Evolutionary conservation across 2,113 vertebrate genomes (phyloP), one percentile per base, ranked within the genome.

Genomic region (Hippocampus mohnikei): DNA sequence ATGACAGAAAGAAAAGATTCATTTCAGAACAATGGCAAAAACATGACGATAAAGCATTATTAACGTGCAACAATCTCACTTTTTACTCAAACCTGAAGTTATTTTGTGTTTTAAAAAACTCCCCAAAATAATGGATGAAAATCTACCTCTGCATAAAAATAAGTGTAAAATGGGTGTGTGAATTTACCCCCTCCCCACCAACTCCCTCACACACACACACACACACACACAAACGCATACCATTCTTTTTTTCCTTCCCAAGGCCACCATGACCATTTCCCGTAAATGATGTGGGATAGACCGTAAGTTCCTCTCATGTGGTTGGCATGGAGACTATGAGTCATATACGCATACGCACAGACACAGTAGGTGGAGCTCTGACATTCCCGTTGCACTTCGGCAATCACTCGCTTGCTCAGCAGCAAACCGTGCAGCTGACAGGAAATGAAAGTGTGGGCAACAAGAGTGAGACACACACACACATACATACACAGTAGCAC

Each of bases 241-340:
- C 33, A 72, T 41, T 42, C 21, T 64, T 67, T 64, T 67, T 68
- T 27, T 44, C 11, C 2, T 8, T 29, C 50, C 55, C 56, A 65
- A 71, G 33, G 75, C 69, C 71, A 71, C 62, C 69, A 60, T 8
- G 68, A 79, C 73, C 78, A 85, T 80, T 91, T 91, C 87, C 88
- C 84, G 78, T 72, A 81, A 77, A 80, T 81, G 74, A 78, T 18
- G 33, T 41, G 15, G 42, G 41, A 58, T 3, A 13, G 64, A 72
- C 66, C 66, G 27, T 18, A n/a, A 16, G 53, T 72, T 62, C 40
- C 74, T 10, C 40, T 33, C 46, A 61, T 67, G 67, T 67, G 67
- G 81, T 84, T 73, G 70, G 67, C 50, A 21, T 83, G 78, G 85
- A 85, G 86, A 84, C 71, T 50, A 8, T 90, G 87, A 91, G 73